Conservation (phyloP, 1,140 invertebrate genomes). For the Neodiprion virginianus region DNA sequence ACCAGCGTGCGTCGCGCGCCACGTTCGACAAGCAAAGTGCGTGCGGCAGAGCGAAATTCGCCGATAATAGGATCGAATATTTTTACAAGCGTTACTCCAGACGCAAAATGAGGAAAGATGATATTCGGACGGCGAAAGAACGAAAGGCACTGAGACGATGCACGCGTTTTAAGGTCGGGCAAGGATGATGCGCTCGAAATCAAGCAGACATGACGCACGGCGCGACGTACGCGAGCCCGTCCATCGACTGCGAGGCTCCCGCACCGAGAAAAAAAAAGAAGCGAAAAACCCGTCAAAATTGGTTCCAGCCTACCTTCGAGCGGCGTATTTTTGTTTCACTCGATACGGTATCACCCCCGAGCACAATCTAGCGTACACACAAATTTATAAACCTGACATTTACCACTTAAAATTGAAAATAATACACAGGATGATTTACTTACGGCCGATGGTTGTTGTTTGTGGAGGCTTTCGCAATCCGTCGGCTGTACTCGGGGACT, state of each 20-base stretch:
- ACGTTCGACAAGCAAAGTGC: background rate
- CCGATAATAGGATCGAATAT: too few relatives aligned
- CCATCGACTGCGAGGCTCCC: slow-evolving; percentile 16
- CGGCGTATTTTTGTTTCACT: slow-evolving; percentile 18
- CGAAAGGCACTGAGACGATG: background rate
- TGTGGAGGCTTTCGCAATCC: slow-evolving; percentile 58
- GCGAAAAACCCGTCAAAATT: slow-evolving; percentile 21
- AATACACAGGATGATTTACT: slow-evolving; percentile 52
- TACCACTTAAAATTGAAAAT: slow-evolving; percentile 23
- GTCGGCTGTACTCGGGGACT: slow-evolving; percentile 48
- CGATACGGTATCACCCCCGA: slow-evolving; percentile 25
- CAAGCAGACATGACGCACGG: slow-evolving; percentile 42
- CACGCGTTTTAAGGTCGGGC: slow-evolving; percentile 22
- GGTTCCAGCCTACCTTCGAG: slow-evolving; percentile 17
- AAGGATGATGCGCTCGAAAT: slow-evolving; percentile 23
- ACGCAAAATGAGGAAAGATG: slow-evolving; percentile 16
- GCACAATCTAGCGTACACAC: slow-evolving; percentile 20
- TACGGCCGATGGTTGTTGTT: slow-evolving; percentile 61
- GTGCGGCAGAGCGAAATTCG: too few relatives aligned
- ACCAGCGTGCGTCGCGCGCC: slow-evolving; percentile 22
- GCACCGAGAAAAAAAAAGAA: slow-evolving; percentile 1
- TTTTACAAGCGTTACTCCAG: slow-evolving; percentile 7
- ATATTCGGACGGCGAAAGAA: background rate
- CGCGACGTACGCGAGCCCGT: slow-evolving; percentile 31
- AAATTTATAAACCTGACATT: slow-evolving; percentile 27